Conservation (phyloP, 2,797 vertebrate species). For the Alcedo atthis region DNA sequence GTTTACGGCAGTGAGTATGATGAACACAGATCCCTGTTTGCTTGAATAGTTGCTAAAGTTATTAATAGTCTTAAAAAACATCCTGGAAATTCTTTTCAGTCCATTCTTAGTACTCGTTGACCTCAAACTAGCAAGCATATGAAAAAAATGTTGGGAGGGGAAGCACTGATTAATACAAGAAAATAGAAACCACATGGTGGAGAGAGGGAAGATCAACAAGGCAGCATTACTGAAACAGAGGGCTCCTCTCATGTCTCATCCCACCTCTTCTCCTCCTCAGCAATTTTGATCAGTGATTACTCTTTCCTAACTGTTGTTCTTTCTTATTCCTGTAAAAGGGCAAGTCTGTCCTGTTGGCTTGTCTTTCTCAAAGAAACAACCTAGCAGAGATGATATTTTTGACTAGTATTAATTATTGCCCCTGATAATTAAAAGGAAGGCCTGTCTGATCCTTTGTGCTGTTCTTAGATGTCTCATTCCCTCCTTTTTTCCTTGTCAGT, state of each 20-base stretch:
- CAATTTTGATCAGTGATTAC: background rate
- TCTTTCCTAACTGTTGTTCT: background rate
- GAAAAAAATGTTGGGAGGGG: constrained; percentile 66
- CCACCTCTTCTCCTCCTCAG: background rate
- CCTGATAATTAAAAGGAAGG: background rate
- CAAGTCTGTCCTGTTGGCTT: background rate
- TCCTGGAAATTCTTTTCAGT: constrained; percentile 68
- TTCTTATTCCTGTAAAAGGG: background rate
- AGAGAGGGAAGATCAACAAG: constrained; percentile 53
- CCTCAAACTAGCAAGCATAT: constrained; percentile 51
- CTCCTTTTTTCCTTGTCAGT: background rate
- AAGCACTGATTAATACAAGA: constrained; percentile 41
- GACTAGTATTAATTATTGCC: background rate
- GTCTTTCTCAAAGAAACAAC: background rate
- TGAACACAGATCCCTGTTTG: background rate
- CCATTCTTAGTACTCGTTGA: constrained; percentile 60
- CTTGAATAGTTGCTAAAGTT: constrained; percentile 46
- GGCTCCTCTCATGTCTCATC: background rate
- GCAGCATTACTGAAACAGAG: constrained; percentile 27
- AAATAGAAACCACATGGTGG: constrained; percentile 64
- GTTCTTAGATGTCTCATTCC: background rate
- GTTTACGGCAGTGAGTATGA: background rate
- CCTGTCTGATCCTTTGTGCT: background rate
- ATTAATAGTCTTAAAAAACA: constrained; percentile 71
- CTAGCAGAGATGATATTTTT: background rate